Base-by-base conservation (phyloP, 2,113 vertebrate genomes). In the Chaetura pelagica region DNA sequence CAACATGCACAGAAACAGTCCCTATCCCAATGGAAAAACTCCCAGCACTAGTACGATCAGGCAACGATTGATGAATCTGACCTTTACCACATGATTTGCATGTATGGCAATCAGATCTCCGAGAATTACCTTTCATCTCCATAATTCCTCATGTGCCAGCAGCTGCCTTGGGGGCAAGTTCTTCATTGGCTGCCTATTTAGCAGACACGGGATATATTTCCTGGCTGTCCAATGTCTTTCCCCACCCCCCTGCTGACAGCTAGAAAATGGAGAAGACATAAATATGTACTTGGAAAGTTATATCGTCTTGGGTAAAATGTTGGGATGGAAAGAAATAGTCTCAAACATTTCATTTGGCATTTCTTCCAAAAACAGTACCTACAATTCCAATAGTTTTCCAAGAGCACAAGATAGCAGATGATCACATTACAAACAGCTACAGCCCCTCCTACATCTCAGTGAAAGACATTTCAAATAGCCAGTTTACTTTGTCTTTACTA, bases 31-130 rank as follows among this genome's bases (percentile, higher is more conserved):
- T 1, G n/a, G 51, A 32, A 68, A 85, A 87, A 52, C 0, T 1
- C 0, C 1, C 51, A 62, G 5, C 0, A 2, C 4, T 17, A 38
- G 34, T 14, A 21, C 0, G 0, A 42, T 24, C 2, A 35, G 72
- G 46, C 7, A 30, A 58, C 2, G 2, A 57, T 8, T 68, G 81
- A 87, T 78, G 48, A 82, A 44, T 5, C 3, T 92, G 86, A 89
- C 77, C 76, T 92, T 82, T 76, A 57, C 38, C 8, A 52, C 44
- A 20, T 40, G 32, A n/a, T 59, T 1, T 18, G 64, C 57, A 27
- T 4, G 34, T 27, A 57, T 1, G 1, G 86, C 79, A 90, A 62
- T 22, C 75, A 92, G 79, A 52, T 10, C 48, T 49, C 55, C 4
- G 4, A 0, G 3, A 61, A 87, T 72, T 67, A 38, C 44, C 44